Evolutionary conservation across 2,797 vertebrate genomes (phyloP).

Genomic region (Alfaro cultratus): DNA sequence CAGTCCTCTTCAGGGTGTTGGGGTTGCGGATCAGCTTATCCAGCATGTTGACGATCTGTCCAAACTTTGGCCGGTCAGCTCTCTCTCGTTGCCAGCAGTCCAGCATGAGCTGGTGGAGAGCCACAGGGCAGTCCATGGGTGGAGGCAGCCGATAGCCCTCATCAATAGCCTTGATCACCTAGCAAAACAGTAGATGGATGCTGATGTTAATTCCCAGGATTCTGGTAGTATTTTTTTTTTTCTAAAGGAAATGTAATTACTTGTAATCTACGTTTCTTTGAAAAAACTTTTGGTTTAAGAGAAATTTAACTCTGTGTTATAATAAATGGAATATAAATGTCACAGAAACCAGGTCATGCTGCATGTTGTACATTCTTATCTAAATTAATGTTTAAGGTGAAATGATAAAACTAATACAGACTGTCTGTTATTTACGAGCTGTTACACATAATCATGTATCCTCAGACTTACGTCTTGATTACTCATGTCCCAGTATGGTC

Average conservation of each 20-base stretch:
- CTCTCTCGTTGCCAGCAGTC: conserved; percentile 98
- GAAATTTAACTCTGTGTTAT: conserved; percentile 33
- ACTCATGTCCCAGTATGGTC: conserved; percentile 99
- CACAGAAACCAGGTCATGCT: conserved; percentile 22
- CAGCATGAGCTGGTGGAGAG: conserved; percentile 97
- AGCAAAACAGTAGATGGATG: not conserved
- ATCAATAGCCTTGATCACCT: conserved; percentile 99
- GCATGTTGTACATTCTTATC: conserved; percentile 27
- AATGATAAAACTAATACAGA: conserved; percentile 38
- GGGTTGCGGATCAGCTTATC: conserved; percentile 99
- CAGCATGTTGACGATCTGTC: conserved; percentile 99
- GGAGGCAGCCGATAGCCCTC: conserved; percentile 96
- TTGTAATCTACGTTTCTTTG: not conserved
- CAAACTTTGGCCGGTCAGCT: conserved; percentile 94
- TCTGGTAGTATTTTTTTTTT: not conserved
- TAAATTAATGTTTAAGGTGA: conserved; percentile 45
- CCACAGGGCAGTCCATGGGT: conserved; percentile 97
- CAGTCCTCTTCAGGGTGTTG: conserved; percentile 95
- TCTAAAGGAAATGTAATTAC: conserved; percentile 18
- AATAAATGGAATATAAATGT: conserved; percentile 28
- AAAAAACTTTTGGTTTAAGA: conserved; percentile 19
- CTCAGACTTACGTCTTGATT: conserved; percentile 93
- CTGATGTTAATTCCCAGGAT: conserved; percentile 16
- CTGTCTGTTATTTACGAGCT: conserved; percentile 20
- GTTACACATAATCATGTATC: not conserved